Percentiles rank a stretch among this genome's conserved stretches.
Evolutionary conservation across 1,140 invertebrate genomes (phyloP).

Genomic region (Venustaconcha ellipsiformis): DNA sequence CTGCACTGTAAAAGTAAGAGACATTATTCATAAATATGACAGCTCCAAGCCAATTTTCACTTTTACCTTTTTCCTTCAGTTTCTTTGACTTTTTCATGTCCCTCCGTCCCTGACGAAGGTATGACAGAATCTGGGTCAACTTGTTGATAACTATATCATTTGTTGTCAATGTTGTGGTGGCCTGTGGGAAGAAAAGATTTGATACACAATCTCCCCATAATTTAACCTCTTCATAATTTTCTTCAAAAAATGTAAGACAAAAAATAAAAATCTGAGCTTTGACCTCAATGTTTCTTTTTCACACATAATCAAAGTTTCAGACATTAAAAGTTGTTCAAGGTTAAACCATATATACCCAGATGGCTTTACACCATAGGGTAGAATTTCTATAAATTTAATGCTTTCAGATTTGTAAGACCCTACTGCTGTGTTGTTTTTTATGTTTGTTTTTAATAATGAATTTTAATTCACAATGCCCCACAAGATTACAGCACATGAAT

Average conservation of each 20-base stretch:
- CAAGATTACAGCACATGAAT: no score
- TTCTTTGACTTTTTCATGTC: slow-evolving; percentile 69
- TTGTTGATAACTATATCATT: slow-evolving; percentile 98
- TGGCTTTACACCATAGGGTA: neutral
- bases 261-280: neutral
- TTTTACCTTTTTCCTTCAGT: slow-evolving; percentile 54
- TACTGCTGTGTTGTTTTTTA: no score
- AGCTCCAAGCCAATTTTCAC: neutral
- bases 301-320: no score
- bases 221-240: no score
- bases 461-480: no score
- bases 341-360: neutral
- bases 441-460: no score
- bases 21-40: no score
- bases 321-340: neutral
- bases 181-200: slow-evolving; percentile 63
- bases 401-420: neutral
- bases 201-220: no score
- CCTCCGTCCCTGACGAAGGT: slow-evolving; percentile 77
- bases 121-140: slow-evolving; percentile 95
- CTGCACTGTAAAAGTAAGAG: no score
- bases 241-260: neutral
- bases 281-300: no score
- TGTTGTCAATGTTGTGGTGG: slow-evolving; percentile 86
- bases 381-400: neutral